Conservation (phyloP, 2,113 vertebrate genomes). For the Epinephelus lanceolatus region DNA sequence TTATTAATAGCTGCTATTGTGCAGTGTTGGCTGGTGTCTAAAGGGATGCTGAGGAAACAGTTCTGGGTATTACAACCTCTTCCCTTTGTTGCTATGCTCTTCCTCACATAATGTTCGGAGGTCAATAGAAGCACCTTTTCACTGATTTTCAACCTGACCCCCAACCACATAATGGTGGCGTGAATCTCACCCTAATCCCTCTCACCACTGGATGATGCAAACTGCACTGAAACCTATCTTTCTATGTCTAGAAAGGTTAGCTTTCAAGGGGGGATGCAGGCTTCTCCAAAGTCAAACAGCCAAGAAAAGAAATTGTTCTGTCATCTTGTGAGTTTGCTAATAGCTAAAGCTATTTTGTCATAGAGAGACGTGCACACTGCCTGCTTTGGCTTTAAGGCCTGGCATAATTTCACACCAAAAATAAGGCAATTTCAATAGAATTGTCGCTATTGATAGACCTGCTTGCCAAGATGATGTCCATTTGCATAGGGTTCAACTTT, state of each 20-base stretch:
- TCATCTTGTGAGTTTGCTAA: neutral
- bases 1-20: conserved; percentile 28
- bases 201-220: conserved; percentile 13
- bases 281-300: conserved; percentile 8
- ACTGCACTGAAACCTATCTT: neutral
- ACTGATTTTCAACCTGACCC: neutral
- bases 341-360: neutral
- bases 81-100: neutral
- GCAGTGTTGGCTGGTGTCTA: neutral
- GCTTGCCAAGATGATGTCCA: neutral
- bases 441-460: neutral
- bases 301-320: conserved; percentile 1
- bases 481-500: conserved; percentile 38
- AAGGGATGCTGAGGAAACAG: neutral
- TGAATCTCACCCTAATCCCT: neutral
- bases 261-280: neutral
- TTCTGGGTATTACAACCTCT: neutral
- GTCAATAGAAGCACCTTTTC: neutral
- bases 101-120: neutral
- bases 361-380: conserved; percentile 12
- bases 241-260: neutral
- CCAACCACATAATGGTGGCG: neutral
- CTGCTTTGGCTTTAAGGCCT: neutral
- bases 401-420: neutral
- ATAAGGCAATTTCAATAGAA: neutral